phyloP scores from a whole-genome alignment of 2,113 vertebrate species.

The Lucifuga dentata region DNA sequence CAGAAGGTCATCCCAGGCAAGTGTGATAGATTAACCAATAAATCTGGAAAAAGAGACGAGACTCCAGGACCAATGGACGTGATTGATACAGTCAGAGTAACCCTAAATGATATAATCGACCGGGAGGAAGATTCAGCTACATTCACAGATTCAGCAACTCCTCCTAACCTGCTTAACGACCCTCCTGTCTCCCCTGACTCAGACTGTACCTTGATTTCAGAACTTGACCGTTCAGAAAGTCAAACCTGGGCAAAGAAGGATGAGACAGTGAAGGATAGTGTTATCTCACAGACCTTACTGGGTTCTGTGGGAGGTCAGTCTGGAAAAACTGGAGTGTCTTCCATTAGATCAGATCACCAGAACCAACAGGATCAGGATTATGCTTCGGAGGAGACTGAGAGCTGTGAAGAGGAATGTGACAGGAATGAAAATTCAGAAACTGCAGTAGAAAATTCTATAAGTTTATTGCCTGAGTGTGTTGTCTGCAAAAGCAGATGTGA shows the following conservation, averaged over 20 bases:
- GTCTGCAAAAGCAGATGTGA: background rate
- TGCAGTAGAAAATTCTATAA: conserved; percentile 52
- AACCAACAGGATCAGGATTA: no score
- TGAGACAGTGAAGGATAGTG: no score
- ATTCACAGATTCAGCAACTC: background rate
- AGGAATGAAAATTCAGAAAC: background rate
- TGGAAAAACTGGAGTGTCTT: no score
- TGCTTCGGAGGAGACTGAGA: conserved; percentile 24
- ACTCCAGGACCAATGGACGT: background rate
- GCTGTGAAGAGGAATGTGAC: background rate
- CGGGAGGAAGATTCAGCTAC: background rate
- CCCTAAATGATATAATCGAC: background rate
- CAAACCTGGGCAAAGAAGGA: no score
- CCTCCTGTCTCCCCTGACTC: conserved; percentile 37
- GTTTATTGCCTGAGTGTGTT: conserved; percentile 36
- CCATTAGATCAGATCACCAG: background rate
- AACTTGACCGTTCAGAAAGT: conserved; percentile 5
- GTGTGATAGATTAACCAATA: no score
- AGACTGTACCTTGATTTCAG: conserved; percentile 56
- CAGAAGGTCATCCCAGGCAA: no score
- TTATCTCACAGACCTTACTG: no score
- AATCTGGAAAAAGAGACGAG: no score
- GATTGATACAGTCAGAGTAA: background rate
- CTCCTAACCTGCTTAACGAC: background rate
- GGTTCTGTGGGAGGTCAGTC: no score